phyloP scores from a whole-genome alignment of 2,888 invertebrate species.

The Heliconius hortense region DNA sequence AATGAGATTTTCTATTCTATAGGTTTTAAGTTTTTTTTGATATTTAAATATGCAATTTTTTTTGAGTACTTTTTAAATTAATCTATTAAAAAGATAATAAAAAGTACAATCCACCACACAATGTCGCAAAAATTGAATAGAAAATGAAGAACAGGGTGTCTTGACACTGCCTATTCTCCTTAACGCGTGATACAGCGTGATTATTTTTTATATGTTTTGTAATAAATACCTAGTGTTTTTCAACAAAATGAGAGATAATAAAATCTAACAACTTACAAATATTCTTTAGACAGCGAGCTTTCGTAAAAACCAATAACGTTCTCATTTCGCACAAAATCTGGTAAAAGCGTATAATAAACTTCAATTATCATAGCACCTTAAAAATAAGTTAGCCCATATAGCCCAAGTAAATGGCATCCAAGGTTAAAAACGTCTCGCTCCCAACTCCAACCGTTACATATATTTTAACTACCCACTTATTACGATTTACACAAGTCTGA shows the following conservation, averaged over 20 bases:
- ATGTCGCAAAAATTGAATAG: too few species aligned
- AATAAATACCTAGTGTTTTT: too few species aligned
- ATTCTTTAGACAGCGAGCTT: background rate
- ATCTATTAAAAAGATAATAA: too few species aligned
- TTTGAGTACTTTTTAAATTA: too few species aligned
- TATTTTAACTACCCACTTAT: slow-evolving; percentile 31
- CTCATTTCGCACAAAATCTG: slow-evolving; percentile 1
- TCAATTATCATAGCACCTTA: slow-evolving; percentile 21
- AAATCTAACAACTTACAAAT: slow-evolving; percentile 5
- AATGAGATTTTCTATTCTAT: too few species aligned
- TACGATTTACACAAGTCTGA: slow-evolving; percentile 31
- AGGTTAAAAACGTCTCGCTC: slow-evolving; percentile 21
- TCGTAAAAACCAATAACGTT: slow-evolving; percentile 3
- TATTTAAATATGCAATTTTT: too few species aligned
- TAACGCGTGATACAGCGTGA: too few species aligned
- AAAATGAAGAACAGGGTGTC: too few species aligned
- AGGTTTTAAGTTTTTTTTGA: too few species aligned
- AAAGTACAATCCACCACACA: too few species aligned
- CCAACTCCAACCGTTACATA: slow-evolving; percentile 20
- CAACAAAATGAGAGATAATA: background rate
- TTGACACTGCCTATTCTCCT: too few species aligned
- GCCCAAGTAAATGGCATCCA: slow-evolving; percentile 16
- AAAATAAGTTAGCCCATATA: slow-evolving; percentile 25
- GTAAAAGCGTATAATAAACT: slow-evolving; percentile 13
- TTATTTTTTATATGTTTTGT: too few species aligned